Evolutionary conservation across 2,888 invertebrate species (phyloP).

Genomic region (Heliconius charithonia): DNA sequence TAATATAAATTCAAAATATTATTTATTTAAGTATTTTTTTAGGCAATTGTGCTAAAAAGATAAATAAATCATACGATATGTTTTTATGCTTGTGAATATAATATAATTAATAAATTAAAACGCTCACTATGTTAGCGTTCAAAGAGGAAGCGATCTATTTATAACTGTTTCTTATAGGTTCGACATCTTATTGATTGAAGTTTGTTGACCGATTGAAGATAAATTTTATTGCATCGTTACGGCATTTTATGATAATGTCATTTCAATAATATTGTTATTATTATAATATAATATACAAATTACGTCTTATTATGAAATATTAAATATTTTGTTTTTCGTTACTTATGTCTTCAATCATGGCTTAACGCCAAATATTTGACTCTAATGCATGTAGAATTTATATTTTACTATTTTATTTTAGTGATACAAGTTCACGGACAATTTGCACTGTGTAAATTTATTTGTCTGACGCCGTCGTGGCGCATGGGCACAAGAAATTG

Average conservation of each 20-base stretch:
- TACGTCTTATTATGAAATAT: constrained; percentile 24
- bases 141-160: background rate
- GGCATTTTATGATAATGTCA: constrained; percentile 20
- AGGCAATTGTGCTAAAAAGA: background rate
- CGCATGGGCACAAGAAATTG: too few relatives aligned
- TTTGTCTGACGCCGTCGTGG: background rate
- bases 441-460: constrained; percentile 27
- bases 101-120: background rate
- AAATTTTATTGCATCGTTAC: constrained; percentile 25
- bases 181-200: constrained; percentile 32
- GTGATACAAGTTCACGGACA: constrained; percentile 41
- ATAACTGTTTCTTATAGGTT: constrained; percentile 3
- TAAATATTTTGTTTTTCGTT: constrained; percentile 39
- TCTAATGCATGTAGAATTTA: constrained; percentile 57
- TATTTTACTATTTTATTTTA: constrained; percentile 38
- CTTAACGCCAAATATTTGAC: constrained; percentile 59
- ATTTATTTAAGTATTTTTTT: too few relatives aligned
- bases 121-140: background rate
- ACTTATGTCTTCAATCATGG: constrained; percentile 56
- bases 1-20: too few relatives aligned
- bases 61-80: background rate
- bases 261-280: constrained; percentile 22
- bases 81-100: background rate
- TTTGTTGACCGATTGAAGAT: constrained; percentile 30
- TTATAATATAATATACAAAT: constrained; percentile 22